Conservation (phyloP, 2,888 invertebrate genomes). For the Lordiphosa andalusiaca region DNA sequence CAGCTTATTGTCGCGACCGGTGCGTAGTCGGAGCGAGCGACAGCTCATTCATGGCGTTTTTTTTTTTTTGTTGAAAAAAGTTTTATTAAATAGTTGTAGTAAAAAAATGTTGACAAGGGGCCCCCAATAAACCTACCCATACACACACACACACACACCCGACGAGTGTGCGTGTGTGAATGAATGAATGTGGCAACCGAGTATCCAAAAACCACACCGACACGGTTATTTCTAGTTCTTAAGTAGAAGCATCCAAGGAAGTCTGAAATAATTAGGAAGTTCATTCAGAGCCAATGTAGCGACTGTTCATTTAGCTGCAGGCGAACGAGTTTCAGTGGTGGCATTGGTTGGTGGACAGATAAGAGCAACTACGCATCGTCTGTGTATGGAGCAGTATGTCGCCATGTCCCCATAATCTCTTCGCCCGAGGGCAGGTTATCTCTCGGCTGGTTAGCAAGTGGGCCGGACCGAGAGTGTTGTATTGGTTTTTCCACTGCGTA, state of each 20-base stretch:
- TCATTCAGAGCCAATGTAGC: conserved; percentile 32
- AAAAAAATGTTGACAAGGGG: conserved; percentile 47
- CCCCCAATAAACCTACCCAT: conserved; percentile 30
- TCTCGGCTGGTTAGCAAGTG: conserved; percentile 31
- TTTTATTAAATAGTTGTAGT: conserved; percentile 61
- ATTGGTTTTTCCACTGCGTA: conserved; percentile 54
- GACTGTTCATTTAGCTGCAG: conserved; percentile 6
- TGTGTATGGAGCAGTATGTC: conserved; percentile 27
- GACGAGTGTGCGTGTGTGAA: neutral
- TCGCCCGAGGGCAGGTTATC: conserved; percentile 51
- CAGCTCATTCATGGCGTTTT: conserved; percentile 46
- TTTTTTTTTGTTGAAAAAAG: conserved; percentile 10
- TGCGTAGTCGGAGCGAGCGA: conserved; percentile 15
- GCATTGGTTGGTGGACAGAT: conserved; percentile 29
- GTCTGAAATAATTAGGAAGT: conserved; percentile 24
- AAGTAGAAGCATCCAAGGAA: conserved; percentile 1
- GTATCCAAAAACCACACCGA: conserved; percentile 21
- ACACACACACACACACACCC: too few relatives aligned
- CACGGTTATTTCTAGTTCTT: conserved; percentile 52
- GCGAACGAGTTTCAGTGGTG: conserved; percentile 20
- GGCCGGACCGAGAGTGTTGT: conserved; percentile 44
- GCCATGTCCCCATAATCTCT: conserved; percentile 56
- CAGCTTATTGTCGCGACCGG: neutral
- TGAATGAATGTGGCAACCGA: conserved; percentile 19
- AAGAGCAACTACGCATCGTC: conserved; percentile 30